Conservation (phyloP, 2,113 vertebrate genomes). For the Scalopus aquaticus region DNA sequence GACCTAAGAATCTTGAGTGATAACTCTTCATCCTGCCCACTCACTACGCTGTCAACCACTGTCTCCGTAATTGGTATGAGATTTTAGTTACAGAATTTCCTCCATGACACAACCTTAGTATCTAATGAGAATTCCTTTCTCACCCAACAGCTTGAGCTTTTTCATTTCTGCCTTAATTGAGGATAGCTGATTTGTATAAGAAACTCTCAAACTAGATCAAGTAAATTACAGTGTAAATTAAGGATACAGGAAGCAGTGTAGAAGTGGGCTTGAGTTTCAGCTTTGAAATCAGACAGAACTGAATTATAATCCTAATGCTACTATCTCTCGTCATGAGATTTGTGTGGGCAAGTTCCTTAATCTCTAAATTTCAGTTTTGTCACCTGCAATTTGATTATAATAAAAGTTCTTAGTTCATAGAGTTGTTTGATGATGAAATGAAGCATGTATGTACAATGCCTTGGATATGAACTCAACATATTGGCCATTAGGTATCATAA, state of each 20-base stretch:
- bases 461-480: background rate
- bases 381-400: background rate
- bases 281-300: background rate
- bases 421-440: background rate
- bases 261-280: background rate
- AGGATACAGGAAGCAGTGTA: background rate
- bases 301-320: background rate
- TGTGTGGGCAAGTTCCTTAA: background rate
- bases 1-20: background rate
- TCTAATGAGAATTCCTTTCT: background rate
- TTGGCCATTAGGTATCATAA: background rate
- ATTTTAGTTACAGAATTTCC: background rate
- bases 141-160: background rate
- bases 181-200: no score
- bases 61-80: background rate
- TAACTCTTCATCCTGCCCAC: no score
- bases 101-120: background rate
- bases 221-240: background rate
- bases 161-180: conserved; percentile 45
- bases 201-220: no score
- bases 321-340: background rate
- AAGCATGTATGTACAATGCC: background rate
- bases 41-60: no score
- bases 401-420: background rate
- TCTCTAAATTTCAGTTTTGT: background rate